phyloP scores from a whole-genome alignment of 2,113 vertebrate genomes.

The Cochlearius cochlearius region DNA sequence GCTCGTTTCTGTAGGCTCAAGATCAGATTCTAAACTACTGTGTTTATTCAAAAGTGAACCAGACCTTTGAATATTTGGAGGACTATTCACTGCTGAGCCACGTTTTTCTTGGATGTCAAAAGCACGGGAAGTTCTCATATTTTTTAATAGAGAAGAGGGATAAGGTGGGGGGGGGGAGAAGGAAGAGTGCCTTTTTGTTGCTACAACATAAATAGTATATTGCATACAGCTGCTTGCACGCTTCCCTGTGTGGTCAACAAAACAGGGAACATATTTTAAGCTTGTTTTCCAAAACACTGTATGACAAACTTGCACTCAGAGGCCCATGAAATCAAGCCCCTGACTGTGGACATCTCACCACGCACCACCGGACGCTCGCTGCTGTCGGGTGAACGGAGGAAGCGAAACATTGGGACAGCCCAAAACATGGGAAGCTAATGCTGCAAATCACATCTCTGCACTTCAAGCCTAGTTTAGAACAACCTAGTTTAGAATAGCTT shows the following conservation, averaged over 20 bases:
- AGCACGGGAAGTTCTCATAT: conserved; percentile 25
- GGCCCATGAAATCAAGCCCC: not conserved
- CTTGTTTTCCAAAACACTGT: conserved; percentile 61
- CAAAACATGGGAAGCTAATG: not conserved
- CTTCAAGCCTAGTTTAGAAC: not conserved
- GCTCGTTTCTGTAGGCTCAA: conserved; percentile 52
- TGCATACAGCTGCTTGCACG: not conserved
- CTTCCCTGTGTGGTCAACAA: conserved; percentile 69
- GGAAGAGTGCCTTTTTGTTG: conserved; percentile 1
- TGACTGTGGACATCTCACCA: not conserved
- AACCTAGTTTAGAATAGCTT: not conserved
- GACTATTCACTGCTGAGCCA: not conserved
- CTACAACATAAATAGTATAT: conserved; percentile 23
- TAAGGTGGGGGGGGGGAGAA: not conserved
- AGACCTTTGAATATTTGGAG: conserved; percentile 63
- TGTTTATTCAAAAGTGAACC: conserved; percentile 58
- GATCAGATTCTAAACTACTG: conserved; percentile 59
- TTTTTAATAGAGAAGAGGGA: not conserved
- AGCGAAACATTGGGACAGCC: not conserved
- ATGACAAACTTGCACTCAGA: conserved; percentile 23
- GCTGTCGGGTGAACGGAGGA: not conserved
- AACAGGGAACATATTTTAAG: conserved; percentile 59
- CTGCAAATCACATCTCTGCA: not conserved
- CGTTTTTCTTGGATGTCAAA: conserved; percentile 56
- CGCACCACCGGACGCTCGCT: not conserved